Evolutionary conservation across 2,888 invertebrate species (phyloP).

Genomic region (Choristoneura rosaceana): DNA sequence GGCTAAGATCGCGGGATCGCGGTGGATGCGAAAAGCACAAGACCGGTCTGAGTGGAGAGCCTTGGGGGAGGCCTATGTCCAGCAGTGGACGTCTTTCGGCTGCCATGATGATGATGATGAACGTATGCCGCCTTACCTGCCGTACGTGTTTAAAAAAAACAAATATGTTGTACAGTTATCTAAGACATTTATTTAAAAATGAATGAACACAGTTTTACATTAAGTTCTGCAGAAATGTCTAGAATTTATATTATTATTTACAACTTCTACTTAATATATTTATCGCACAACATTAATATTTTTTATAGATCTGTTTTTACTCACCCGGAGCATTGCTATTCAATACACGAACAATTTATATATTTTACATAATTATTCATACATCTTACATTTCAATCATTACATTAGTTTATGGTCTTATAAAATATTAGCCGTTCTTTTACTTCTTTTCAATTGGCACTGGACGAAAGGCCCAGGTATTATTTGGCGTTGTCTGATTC

Average conservation of each 20-base stretch:
- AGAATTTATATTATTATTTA: conserved; percentile 43
- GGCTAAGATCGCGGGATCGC: too few species aligned
- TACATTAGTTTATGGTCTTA: too few species aligned
- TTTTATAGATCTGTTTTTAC: conserved; percentile 59
- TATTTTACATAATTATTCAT: conserved; percentile 11
- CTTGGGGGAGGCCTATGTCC: too few species aligned
- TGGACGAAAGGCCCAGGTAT: too few species aligned
- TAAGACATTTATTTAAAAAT: conserved; percentile 77
- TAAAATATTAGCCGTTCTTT: too few species aligned
- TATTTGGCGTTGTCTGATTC: too few species aligned
- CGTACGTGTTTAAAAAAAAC: conserved; percentile 23
- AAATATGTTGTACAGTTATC: conserved; percentile 52
- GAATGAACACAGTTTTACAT: conserved; percentile 81
- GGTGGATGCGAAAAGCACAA: too few species aligned
- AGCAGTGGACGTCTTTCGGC: too few species aligned
- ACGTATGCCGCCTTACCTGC: too few species aligned
- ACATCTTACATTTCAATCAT: background rate
- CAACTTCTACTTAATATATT: conserved; percentile 34
- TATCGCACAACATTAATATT: conserved; percentile 46
- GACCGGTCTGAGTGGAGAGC: too few species aligned
- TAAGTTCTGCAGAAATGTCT: conserved; percentile 60
- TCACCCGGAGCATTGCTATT: conserved; percentile 66
- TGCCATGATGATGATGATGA: too few species aligned
- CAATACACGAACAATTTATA: conserved; percentile 35
- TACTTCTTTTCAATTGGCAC: too few species aligned